Evolutionary conservation across 2,888 invertebrate species (phyloP).

Genomic region (Agrotis clavis): DNA sequence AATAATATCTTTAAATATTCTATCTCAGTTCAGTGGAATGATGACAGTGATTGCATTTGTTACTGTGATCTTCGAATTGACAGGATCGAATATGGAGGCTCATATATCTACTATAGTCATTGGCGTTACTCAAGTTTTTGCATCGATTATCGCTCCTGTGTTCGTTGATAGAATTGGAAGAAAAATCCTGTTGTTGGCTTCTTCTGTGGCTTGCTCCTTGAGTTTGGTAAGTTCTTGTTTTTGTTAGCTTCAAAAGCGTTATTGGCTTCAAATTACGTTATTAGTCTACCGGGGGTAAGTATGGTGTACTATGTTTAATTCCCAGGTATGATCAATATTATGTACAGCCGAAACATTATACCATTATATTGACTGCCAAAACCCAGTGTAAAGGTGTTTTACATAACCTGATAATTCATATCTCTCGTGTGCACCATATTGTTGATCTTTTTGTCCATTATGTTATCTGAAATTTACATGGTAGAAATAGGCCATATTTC

Average conservation of each 20-base stretch:
- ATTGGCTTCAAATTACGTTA: too few relatives aligned
- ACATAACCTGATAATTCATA: too few relatives aligned
- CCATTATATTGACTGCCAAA: too few relatives aligned
- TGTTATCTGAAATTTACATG: too few relatives aligned
- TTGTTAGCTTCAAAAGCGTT: neutral
- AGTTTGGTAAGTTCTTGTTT: conserved; percentile 73
- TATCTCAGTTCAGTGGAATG: conserved; percentile 75
- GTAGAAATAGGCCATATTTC: too few relatives aligned
- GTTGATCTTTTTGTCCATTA: too few relatives aligned
- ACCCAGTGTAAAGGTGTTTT: too few relatives aligned
- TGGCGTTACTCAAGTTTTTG: conserved; percentile 71
- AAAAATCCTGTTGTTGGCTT: conserved; percentile 68
- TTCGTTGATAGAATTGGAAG: conserved; percentile 77
- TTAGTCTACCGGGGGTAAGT: too few relatives aligned
- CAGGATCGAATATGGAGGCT: conserved; percentile 72
- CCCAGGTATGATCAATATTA: too few relatives aligned
- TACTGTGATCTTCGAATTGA: conserved; percentile 75
- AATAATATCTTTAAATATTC: conserved; percentile 67
- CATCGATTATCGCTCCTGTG: conserved; percentile 72
- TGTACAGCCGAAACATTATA: too few relatives aligned
- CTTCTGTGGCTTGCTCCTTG: conserved; percentile 69
- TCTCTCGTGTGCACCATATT: too few relatives aligned
- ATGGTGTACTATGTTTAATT: too few relatives aligned
- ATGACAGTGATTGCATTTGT: conserved; percentile 70
- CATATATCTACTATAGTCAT: conserved; percentile 76